These are phyloP conservation scores for Sarcophaga caerulescens DNA, from an alignment of 2,888 invertebrate species.

Conservation along the genomic window DNA sequence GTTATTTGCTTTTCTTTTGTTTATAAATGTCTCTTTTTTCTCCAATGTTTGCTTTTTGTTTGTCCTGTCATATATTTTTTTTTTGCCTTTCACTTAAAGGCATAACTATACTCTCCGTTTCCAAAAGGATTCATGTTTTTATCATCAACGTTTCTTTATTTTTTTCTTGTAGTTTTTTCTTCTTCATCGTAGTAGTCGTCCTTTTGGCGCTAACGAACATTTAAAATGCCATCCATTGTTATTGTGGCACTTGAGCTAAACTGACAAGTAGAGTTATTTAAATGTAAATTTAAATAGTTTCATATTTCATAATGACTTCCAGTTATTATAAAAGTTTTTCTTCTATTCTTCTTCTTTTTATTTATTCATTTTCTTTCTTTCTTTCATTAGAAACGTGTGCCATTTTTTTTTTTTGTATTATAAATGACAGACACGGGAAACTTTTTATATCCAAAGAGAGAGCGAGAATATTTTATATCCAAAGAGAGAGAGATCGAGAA, in stretches of 20 bases:
- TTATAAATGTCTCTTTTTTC: neutral
- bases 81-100: neutral
- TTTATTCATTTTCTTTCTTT: neutral
- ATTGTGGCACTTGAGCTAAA: slow-evolving; percentile 57
- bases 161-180: slow-evolving; percentile 4
- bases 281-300: slow-evolving; percentile 61
- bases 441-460: neutral
- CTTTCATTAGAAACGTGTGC: neutral
- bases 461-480: neutral
- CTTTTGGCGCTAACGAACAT: slow-evolving; percentile 66
- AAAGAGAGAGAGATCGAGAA: neutral
- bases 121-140: neutral
- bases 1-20: neutral
- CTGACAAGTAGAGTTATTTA: slow-evolving; percentile 55
- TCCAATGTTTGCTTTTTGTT: slow-evolving; percentile 19
- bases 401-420: neutral
- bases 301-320: slow-evolving; percentile 59
- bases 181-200: slow-evolving; percentile 43
- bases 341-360: neutral
- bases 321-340: slow-evolving; percentile 11
- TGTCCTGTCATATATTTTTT: slow-evolving; percentile 11
- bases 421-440: neutral
- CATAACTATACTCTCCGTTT: neutral
- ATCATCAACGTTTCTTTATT: neutral
- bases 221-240: slow-evolving; percentile 65